Percentiles rank a stretch among this genome's conserved stretches.
Evolutionary conservation across 2,888 invertebrate species (phyloP).

Genomic region (Drosophila basisetae): DNA sequence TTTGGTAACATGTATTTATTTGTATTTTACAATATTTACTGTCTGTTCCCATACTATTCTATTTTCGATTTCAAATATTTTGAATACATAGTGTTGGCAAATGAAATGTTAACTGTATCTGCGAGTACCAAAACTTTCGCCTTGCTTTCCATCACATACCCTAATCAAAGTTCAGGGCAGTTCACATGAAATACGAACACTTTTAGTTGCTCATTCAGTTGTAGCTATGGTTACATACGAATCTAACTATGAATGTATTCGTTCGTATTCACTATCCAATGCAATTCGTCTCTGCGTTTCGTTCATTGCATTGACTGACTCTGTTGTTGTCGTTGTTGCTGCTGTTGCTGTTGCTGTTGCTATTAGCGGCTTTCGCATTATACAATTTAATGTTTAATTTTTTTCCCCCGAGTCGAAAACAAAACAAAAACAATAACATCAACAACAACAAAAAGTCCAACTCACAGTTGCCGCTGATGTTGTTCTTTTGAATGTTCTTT

Average conservation of each 20-base stretch:
- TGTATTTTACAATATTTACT: neutral
- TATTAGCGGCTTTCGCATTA: constrained; percentile 79
- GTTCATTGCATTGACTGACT: constrained; percentile 64
- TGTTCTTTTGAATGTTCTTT: constrained; percentile 84
- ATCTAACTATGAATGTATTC: constrained; percentile 41
- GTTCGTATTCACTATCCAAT: constrained; percentile 53
- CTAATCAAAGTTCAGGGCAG: constrained; percentile 51
- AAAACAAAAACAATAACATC: constrained; percentile 31
- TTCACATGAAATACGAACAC: constrained; percentile 26
- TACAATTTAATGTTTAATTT: constrained; percentile 81
- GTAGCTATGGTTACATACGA: constrained; percentile 48
- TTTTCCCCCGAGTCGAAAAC: constrained; percentile 48
- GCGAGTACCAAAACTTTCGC: neutral
- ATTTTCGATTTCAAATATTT: neutral
- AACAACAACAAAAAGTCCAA: constrained; percentile 54
- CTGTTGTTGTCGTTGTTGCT: constrained; percentile 36
- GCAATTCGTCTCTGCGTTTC: constrained; percentile 70
- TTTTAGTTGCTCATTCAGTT: constrained; percentile 33
- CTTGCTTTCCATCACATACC: neutral
- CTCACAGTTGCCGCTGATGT: constrained; percentile 73
- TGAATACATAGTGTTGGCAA: neutral
- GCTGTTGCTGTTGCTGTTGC: constrained; percentile 44
- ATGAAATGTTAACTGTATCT: neutral
- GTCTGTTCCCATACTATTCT: neutral
- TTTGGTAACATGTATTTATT: neutral